phyloP scores from a whole-genome alignment of 2,888 invertebrate genomes.

The Operophtera brumata region DNA sequence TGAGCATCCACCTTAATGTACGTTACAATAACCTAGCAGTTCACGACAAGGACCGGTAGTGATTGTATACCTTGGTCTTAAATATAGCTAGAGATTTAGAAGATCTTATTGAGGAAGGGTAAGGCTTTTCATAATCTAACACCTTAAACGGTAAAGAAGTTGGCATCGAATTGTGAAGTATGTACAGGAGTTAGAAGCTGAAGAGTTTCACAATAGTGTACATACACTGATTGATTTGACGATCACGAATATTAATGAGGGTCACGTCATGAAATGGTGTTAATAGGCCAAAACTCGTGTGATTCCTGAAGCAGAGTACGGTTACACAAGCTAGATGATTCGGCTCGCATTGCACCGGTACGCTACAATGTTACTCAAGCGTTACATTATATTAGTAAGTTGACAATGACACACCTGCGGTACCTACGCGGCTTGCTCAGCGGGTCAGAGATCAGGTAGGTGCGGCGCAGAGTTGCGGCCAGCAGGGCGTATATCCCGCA shows the following conservation, averaged over 20 bases:
- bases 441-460: conserved; percentile 42
- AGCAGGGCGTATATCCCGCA: conserved; percentile 54
- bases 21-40: no score
- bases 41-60: no score
- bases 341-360: conserved; percentile 56
- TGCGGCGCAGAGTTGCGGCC: conserved; percentile 46
- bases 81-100: no score
- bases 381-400: conserved; percentile 28
- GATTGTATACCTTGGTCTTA: no score
- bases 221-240: background rate
- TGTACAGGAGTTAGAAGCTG: no score
- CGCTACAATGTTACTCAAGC: conserved; percentile 35
- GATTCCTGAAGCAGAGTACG: conserved; percentile 9
- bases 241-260: conserved; percentile 16
- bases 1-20: no score
- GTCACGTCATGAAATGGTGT: background rate
- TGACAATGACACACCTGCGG: conserved; percentile 48
- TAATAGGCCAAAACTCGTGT: conserved; percentile 4
- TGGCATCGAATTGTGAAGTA: no score
- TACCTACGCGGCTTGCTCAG: conserved; percentile 47
- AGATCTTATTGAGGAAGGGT: no score
- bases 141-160: no score
- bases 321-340: conserved; percentile 39
- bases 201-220: no score
- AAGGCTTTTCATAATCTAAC: no score